Conservation (phyloP, 2,888 invertebrate species). For the Dendrolimus houi region DNA sequence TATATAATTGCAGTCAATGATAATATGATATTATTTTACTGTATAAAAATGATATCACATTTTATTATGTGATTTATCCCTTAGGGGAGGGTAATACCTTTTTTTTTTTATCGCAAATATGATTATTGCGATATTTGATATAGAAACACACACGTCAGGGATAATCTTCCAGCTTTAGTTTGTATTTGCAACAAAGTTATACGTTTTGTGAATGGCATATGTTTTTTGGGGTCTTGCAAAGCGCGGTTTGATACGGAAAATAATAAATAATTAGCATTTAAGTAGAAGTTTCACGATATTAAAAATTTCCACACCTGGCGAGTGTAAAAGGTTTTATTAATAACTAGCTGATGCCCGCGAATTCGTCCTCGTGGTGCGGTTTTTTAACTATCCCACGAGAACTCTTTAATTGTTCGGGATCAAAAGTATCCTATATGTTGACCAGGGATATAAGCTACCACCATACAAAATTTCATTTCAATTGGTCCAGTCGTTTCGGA, state of each 20-base stretch:
- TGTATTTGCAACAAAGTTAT: neutral
- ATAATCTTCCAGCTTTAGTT: neutral
- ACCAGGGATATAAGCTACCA: too few species aligned
- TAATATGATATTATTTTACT: neutral
- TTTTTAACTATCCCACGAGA: too few species aligned
- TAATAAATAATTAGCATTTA: too few species aligned
- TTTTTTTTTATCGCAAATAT: neutral
- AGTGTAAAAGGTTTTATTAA: too few species aligned
- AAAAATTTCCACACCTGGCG: too few species aligned
- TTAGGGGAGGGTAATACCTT: neutral
- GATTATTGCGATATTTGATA: neutral
- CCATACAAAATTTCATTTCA: too few species aligned
- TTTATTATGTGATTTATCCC: neutral
- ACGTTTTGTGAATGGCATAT: neutral
- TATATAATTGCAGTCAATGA: neutral
- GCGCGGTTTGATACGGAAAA: neutral
- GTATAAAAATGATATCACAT: neutral
- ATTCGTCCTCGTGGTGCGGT: too few species aligned
- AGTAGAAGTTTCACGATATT: too few species aligned
- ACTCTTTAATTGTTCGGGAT: too few species aligned
- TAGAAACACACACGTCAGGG: neutral
- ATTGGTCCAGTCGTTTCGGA: too few species aligned
- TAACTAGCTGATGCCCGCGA: too few species aligned
- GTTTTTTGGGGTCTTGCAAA: neutral
- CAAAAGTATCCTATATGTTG: too few species aligned